Percentiles rank a stretch among this genome's conserved stretches.
Conservation (phyloP, 2,113 vertebrate species). For the Alligator sinensis region DNA sequence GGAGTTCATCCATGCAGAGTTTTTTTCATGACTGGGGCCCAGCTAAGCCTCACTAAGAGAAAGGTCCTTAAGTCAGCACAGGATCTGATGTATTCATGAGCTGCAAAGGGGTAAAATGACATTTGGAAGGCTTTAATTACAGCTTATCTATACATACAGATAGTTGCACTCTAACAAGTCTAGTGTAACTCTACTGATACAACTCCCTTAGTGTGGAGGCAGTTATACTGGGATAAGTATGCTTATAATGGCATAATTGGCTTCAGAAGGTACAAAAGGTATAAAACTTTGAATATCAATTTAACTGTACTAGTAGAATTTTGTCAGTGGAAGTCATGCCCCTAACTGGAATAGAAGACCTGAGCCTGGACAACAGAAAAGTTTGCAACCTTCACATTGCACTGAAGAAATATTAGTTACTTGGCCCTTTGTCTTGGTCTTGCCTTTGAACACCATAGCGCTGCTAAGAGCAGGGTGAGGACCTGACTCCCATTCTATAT, state of each 20-base stretch:
- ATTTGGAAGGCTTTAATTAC: not conserved
- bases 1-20: no score
- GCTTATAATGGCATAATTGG: not conserved
- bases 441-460: rapidly evolving
- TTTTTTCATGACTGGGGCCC: no score
- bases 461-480: not conserved
- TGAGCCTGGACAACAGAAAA: not conserved
- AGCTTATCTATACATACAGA: not conserved
- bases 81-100: not conserved
- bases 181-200: no score
- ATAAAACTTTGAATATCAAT: no score
- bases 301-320: not conserved
- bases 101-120: not conserved
- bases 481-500: not conserved
- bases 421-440: not conserved
- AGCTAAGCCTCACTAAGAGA: no score
- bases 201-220: not conserved
- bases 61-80: not conserved
- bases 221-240: not conserved
- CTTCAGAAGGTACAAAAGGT: no score
- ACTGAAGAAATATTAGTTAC: not conserved
- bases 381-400: not conserved
- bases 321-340: not conserved
- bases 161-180: not conserved
- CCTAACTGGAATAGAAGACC: not conserved